Evolutionary conservation across 2,888 invertebrate species (phyloP), one percentile per base, ranked within the genome.

Genomic region (Drosophila histrio): DNA sequence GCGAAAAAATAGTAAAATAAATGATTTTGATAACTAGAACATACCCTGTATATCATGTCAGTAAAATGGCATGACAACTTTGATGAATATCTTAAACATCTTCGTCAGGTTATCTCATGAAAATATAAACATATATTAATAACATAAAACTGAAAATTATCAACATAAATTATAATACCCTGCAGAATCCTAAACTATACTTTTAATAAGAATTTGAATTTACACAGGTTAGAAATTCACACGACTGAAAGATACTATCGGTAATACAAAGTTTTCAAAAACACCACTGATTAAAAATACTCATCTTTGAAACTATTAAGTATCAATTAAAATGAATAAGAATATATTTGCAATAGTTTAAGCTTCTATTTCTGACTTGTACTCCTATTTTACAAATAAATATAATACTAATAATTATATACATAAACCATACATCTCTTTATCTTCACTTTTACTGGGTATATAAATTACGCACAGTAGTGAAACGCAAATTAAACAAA

Each of bases 401-500:
- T n/a, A n/a, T 30, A 4, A n/a, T n/a, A n/a, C n/a, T n/a, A 30
- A 30, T 15, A 36, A 36, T 36, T 13, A 13, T 8, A n/a, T 0
- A 1, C n/a, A 2, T 1, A 0, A 0, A 2, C 8, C 17, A 36
- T 36, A 26, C 22, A 11, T 8, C 9, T 24, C 0, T n/a, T 34
- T n/a, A 8, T 21, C 1, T 5, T 1, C n/a, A 3, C 38, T 38
- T 19, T 26, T 26, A 19, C 6, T 15, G 54, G 36, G 38, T 49
- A 59, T 36, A 8, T 15, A 38, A 36, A 67, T 43, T 43, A 24
- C 24, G 30, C 32, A 22, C 26, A 46, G 59, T 52, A 62, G 61
- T 71, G 60, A 74, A 74, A 71, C 8, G 53, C 50, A 68, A 65
- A 77, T 60, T 62, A 60, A 74, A 68, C 50, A 68, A 28, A 28